Conservation (phyloP, 2,797 vertebrate species). For the Pseudotriccus pelzelni region DNA sequence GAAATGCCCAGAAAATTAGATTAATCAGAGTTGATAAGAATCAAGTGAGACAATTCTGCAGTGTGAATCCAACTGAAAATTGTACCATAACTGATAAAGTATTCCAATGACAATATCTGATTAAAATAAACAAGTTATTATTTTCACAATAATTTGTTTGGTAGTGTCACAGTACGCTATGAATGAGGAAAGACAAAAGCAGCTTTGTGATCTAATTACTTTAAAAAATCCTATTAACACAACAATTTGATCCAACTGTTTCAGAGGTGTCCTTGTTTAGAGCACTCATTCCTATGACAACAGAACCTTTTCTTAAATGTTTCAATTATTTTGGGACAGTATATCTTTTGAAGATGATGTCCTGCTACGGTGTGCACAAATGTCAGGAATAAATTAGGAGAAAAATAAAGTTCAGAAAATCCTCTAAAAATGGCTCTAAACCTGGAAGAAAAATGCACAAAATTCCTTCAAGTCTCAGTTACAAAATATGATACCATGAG, state of each 20-base stretch:
- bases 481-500: background rate
- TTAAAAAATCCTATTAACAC: constrained; percentile 66
- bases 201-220: constrained; percentile 70
- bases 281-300: constrained; percentile 25
- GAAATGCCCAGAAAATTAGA: constrained; percentile 47
- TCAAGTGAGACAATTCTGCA: constrained; percentile 43
- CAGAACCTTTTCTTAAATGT: constrained; percentile 13
- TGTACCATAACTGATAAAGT: constrained; percentile 33
- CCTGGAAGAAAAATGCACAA: background rate
- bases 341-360: background rate
- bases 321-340: background rate
- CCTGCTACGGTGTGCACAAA: background rate
- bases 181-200: constrained; percentile 67
- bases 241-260: constrained; percentile 48
- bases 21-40: constrained; percentile 64
- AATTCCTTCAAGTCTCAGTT: background rate
- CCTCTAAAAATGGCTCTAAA: background rate
- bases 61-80: background rate
- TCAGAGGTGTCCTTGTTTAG: constrained; percentile 21
- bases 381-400: background rate
- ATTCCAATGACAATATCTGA: constrained; percentile 61
- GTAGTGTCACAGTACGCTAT: constrained; percentile 48
- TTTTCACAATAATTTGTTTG: constrained; percentile 73
- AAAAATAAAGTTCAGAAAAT: background rate
- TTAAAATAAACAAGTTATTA: constrained; percentile 73